Percentiles rank a stretch among this genome's conserved stretches.
phyloP scores from a whole-genome alignment of 2,113 vertebrate genomes.

The Carassius auratus region DNA sequence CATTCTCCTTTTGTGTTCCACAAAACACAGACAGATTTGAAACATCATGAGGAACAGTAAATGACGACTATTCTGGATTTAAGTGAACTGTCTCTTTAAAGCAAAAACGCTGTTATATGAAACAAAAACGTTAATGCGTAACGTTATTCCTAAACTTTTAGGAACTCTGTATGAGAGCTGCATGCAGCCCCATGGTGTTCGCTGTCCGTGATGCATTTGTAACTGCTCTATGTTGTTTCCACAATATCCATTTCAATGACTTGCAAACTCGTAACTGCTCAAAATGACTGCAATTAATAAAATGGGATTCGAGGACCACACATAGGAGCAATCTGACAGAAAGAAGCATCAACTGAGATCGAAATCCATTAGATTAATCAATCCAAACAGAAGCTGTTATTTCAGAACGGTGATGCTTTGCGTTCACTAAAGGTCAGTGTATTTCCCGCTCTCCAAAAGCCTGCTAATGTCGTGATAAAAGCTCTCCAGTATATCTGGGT shows the following conservation, averaged over 20 bases:
- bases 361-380: background rate
- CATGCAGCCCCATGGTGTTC: background rate
- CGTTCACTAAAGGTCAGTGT: background rate
- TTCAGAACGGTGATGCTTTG: background rate
- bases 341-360: background rate
- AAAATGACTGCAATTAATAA: background rate
- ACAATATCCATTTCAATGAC: background rate
- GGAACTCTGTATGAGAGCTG: background rate
- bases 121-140: background rate
- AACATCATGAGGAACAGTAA: background rate
- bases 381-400: background rate
- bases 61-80: background rate
- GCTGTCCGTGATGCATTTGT: background rate
- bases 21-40: background rate
- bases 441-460: background rate
- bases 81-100: background rate
- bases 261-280: conserved; percentile 18
- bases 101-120: background rate
- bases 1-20: background rate
- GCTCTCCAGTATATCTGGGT: background rate
- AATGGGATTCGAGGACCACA: background rate
- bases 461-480: background rate
- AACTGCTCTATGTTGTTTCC: background rate
- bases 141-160: background rate
- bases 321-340: background rate